A percentile compares a stretch with the other conserved stretches of the same genome.
These are phyloP conservation scores for Acanthosepion esculentum DNA, from an alignment of 2,888 invertebrate species.

Conservation along the genomic window DNA sequence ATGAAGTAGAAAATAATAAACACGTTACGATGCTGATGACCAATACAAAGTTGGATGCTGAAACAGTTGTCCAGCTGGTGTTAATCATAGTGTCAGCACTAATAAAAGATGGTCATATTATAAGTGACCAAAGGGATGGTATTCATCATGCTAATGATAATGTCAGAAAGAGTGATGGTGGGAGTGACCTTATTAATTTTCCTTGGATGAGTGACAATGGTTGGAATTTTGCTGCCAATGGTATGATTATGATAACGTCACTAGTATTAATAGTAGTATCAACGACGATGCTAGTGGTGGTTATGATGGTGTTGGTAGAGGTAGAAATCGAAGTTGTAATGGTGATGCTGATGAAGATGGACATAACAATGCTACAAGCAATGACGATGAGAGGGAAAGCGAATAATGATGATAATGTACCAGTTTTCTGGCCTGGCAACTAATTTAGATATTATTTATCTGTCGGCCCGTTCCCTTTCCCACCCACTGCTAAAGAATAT, in stretches of 20 bases:
- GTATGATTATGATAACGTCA: too few species aligned
- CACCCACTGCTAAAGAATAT: neutral
- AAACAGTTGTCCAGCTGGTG: neutral
- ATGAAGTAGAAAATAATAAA: neutral
- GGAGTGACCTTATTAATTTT: too few species aligned
- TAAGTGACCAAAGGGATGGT: neutral
- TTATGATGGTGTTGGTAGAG: too few species aligned
- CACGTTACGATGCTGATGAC: neutral
- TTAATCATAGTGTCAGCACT: neutral
- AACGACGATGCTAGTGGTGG: too few species aligned
- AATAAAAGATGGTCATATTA: neutral
- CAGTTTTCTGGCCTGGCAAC: neutral
- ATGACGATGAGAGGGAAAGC: neutral
- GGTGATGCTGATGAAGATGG: neutral
- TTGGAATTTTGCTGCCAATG: too few species aligned
- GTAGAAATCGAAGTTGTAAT: neutral
- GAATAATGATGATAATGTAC: neutral
- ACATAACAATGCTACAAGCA: neutral
- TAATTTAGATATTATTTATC: neutral
- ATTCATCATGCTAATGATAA: neutral
- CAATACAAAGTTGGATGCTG: too few species aligned
- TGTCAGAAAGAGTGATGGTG: neutral
- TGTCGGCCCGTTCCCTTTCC: neutral
- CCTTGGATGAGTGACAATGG: too few species aligned
- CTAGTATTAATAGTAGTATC: too few species aligned